These are phyloP conservation scores for Thalassarche chlororhynchos DNA, from an alignment of 2,113 vertebrate genomes.

Conservation along the genomic window DNA sequence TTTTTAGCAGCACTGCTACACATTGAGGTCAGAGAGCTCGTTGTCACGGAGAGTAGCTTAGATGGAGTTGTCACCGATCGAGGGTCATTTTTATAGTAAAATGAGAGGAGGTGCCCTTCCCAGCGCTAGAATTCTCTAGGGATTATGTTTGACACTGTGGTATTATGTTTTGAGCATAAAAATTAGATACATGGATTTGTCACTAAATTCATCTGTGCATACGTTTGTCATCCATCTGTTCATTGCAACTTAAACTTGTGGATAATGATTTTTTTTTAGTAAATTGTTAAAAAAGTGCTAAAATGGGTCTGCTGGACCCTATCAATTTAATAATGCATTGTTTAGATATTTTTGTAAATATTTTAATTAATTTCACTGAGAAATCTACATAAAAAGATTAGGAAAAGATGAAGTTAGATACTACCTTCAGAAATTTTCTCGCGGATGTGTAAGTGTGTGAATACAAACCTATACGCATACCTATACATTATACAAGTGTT, in stretches of 20 bases:
- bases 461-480: not conserved
- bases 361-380: not conserved
- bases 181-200: slow-evolving; percentile 67
- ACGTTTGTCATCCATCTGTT: slow-evolving; percentile 71
- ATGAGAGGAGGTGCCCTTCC: slow-evolving; percentile 28
- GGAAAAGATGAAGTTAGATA: not conserved
- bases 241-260: slow-evolving; percentile 52
- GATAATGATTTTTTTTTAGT: slow-evolving; percentile 47
- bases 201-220: slow-evolving; percentile 68
- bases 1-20: not conserved
- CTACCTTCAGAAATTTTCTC: not conserved
- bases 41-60: not conserved
- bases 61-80: not conserved
- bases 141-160: slow-evolving; percentile 60
- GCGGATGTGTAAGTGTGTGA: not conserved
- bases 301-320: slow-evolving; percentile 41
- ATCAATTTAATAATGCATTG: slow-evolving; percentile 39
- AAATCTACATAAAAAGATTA: not conserved
- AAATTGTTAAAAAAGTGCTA: slow-evolving; percentile 49
- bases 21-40: not conserved
- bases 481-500: not conserved
- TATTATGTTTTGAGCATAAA: slow-evolving; percentile 68
- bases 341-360: slow-evolving; percentile 34
- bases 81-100: slow-evolving; percentile 24
- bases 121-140: not conserved